Conservation (phyloP, 2,797 vertebrate genomes). For the Tadarida brasiliensis region DNA sequence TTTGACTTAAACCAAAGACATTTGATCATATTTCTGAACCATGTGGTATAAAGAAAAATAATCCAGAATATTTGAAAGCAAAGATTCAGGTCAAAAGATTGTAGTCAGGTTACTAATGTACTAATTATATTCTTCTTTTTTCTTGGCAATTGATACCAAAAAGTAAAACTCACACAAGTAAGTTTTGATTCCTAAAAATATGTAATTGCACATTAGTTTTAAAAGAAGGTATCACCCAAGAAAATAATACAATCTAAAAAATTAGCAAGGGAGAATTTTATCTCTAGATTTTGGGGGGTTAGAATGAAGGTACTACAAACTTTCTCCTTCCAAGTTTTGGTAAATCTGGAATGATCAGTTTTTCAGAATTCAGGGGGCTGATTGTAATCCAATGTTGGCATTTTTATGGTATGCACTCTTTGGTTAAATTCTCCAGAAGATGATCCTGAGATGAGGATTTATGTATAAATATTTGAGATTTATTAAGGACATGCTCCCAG, state of each 20-base stretch:
- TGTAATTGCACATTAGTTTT: not conserved
- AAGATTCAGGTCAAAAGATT: not conserved
- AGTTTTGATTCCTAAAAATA: slow-evolving; percentile 25
- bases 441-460: not conserved
- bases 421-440: not conserved
- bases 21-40: not conserved
- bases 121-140: not conserved
- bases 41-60: not conserved
- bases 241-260: slow-evolving; percentile 32
- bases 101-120: not conserved
- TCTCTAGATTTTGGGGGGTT: not conserved
- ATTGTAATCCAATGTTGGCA: not conserved
- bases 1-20: not conserved
- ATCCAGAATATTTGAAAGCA: not conserved
- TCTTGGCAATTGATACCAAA: not conserved
- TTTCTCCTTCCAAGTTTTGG: not conserved
- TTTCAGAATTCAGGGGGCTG: not conserved
- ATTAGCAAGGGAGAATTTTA: not conserved
- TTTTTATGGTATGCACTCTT: not conserved
- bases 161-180: not conserved
- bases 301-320: not conserved
- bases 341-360: not conserved
- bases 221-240: not conserved
- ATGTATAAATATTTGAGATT: not conserved
- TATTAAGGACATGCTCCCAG: not conserved